These are phyloP conservation scores for Drosophila helvetica DNA, from an alignment of 2,888 invertebrate genomes.

Conservation along the genomic window DNA sequence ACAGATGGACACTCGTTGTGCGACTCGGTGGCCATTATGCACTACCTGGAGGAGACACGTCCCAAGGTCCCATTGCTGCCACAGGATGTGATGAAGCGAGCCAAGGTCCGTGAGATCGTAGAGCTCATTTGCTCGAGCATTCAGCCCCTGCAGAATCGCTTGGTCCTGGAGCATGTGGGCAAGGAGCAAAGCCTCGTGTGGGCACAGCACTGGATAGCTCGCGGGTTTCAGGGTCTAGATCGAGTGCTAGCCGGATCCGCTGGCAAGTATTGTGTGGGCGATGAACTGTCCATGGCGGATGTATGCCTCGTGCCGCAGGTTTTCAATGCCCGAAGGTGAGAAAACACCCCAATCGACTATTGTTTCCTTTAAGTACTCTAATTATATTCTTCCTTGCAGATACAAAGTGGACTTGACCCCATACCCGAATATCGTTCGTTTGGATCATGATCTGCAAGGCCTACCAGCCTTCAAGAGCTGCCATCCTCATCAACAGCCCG, in stretches of 20 bases:
- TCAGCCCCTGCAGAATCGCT: conserved; percentile 97
- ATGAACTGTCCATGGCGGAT: conserved; percentile 96
- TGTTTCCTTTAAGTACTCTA: neutral
- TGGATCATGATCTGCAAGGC: conserved; percentile 92
- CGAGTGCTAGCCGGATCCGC: conserved; percentile 91
- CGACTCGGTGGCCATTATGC: conserved; percentile 94
- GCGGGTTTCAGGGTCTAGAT: conserved; percentile 95
- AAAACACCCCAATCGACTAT: too few relatives aligned
- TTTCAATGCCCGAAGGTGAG: conserved; percentile 91
- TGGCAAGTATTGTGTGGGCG: conserved; percentile 96
- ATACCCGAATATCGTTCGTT: conserved; percentile 93
- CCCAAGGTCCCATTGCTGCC: conserved; percentile 94
- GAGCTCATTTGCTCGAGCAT: conserved; percentile 96
- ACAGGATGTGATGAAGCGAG: conserved; percentile 92
- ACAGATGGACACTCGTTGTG: conserved; percentile 89
- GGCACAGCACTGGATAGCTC: conserved; percentile 95
- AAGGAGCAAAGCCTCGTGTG: conserved; percentile 95
- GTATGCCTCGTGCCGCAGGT: conserved; percentile 97
- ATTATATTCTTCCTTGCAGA: conserved; percentile 84
- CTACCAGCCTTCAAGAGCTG: conserved; percentile 95
- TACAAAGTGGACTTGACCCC: conserved; percentile 95
- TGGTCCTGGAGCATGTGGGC: conserved; percentile 92
- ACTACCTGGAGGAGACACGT: conserved; percentile 96
- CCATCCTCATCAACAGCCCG: conserved; percentile 95
- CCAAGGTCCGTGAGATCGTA: conserved; percentile 95